Conservation (phyloP, 2,888 invertebrate species). For the Nysson spinosus region DNA sequence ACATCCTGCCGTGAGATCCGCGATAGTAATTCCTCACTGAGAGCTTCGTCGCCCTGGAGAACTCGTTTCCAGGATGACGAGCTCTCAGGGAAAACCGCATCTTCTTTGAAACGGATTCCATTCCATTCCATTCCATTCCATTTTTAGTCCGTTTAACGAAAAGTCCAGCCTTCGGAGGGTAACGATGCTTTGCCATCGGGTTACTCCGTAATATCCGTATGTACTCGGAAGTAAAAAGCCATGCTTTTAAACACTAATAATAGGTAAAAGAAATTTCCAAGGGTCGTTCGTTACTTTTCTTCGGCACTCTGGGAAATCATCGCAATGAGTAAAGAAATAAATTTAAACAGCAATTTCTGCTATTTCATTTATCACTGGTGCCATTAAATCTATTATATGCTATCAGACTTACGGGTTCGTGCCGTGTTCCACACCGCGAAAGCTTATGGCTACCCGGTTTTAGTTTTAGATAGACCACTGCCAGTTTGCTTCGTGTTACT, state of each 20-base stretch:
- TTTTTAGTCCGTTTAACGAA: constrained; percentile 32
- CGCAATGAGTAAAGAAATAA: too few relatives aligned
- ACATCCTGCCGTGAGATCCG: constrained; percentile 54
- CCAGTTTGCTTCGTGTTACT: background rate
- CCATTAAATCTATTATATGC: background rate
- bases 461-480: background rate
- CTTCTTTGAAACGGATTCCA: constrained; percentile 30
- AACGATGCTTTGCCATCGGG: too few relatives aligned
- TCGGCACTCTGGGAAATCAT: too few relatives aligned
- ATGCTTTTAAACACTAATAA: too few relatives aligned
- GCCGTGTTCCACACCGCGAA: background rate
- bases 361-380: background rate
- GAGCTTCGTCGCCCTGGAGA: constrained; percentile 43
- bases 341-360: too few relatives aligned
- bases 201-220: too few relatives aligned
- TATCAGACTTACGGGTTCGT: background rate
- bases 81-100: constrained; percentile 28
- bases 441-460: background rate
- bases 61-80: constrained; percentile 37
- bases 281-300: too few relatives aligned
- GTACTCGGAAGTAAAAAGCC: too few relatives aligned
- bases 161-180: constrained; percentile 16
- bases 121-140: constrained; percentile 30
- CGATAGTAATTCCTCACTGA: constrained; percentile 47
- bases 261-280: too few relatives aligned